Evolutionary conservation across 2,113 vertebrate species (phyloP).

Genomic region (Centropus unirufus): DNA sequence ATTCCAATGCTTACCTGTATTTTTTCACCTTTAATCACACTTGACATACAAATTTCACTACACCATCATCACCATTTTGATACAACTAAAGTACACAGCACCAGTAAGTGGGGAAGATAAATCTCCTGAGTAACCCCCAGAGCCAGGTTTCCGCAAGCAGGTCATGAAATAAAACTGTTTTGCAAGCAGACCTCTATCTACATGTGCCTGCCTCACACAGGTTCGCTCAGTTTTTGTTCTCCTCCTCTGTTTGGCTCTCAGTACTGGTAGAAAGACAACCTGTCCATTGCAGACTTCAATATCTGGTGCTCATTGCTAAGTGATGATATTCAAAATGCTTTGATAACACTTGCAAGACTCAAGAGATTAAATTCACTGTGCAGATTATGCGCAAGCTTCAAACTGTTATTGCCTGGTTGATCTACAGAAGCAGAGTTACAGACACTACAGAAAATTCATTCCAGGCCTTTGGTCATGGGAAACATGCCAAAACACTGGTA

Average conservation of each 20-base stretch:
- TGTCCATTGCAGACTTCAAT: neutral
- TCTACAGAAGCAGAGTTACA: neutral
- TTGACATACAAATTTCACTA: neutral
- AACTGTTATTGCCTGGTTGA: neutral
- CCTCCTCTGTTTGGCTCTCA: neutral
- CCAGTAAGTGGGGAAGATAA: neutral
- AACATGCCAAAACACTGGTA: slow-evolving; percentile 36
- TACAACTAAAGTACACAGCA: neutral
- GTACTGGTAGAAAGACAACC: neutral
- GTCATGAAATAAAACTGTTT: neutral
- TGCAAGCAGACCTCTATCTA: neutral
- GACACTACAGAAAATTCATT: neutral
- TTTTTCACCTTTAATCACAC: neutral
- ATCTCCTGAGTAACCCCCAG: neutral
- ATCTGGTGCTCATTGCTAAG: neutral
- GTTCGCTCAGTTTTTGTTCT: neutral
- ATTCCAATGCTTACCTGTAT: neutral
- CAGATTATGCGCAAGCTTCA: too few species aligned
- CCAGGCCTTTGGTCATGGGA: neutral
- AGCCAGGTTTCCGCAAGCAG: neutral
- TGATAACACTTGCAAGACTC: neutral
- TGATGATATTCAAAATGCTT: neutral
- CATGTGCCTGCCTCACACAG: neutral
- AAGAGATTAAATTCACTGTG: neutral
- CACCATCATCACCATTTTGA: neutral